These are phyloP conservation scores for Acrobasis suavella DNA, from an alignment of 2,888 invertebrate genomes.

Conservation along the genomic window DNA sequence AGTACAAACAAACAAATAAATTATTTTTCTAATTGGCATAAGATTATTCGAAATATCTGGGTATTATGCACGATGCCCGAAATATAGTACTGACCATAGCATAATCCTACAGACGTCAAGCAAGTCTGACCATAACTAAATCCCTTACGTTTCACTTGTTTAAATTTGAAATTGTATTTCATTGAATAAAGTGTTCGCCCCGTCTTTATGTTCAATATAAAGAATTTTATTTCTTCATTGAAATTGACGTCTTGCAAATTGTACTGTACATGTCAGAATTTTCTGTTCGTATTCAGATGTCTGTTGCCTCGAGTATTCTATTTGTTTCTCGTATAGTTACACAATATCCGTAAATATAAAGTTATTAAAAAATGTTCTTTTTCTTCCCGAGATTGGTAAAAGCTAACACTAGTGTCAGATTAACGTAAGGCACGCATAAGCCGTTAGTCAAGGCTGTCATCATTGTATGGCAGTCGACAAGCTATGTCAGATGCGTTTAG, in stretches of 20 bases:
- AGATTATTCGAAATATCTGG: no score
- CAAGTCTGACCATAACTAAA: not conserved
- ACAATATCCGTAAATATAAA: not conserved
- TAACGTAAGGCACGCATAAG: no score
- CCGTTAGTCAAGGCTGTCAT: no score
- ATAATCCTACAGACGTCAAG: not conserved
- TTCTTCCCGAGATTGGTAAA: no score
- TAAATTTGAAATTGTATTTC: not conserved
- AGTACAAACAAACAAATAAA: no score
- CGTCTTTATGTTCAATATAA: not conserved
- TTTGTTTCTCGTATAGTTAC: not conserved
- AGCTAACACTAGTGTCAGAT: no score
- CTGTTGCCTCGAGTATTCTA: not conserved
- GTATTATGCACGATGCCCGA: no score
- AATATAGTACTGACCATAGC: no score
- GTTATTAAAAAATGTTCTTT: no score
- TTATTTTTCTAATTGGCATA: no score
- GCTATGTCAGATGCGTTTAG: no score
- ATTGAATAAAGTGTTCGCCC: not conserved
- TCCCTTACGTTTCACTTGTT: not conserved
- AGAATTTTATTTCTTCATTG: conserved; percentile 1
- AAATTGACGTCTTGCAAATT: not conserved
- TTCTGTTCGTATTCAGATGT: not conserved
- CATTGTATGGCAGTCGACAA: no score
- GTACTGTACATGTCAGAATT: not conserved